phyloP scores from a whole-genome alignment of 2,888 invertebrate genomes.

The Neria commutata region DNA sequence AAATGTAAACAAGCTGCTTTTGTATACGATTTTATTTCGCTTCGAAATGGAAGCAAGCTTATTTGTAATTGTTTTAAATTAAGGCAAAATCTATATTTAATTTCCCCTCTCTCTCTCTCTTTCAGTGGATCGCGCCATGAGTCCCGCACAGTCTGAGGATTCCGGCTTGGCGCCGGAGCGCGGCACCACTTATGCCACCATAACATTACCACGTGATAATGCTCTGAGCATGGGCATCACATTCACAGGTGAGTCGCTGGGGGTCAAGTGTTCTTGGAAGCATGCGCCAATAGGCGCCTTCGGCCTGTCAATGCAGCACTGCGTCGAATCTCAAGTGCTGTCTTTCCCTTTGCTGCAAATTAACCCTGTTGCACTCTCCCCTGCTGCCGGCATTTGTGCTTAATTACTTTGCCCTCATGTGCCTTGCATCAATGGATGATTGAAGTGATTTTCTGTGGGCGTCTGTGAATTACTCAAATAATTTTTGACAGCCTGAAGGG shows the following conservation, averaged over 20 bases:
- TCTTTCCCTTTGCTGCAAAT: too few species aligned
- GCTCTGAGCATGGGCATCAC: slow-evolving; percentile 60
- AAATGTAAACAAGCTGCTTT: neutral
- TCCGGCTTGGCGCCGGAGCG: slow-evolving; percentile 61
- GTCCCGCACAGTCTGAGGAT: slow-evolving; percentile 62
- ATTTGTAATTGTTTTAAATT: neutral
- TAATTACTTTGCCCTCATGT: neutral
- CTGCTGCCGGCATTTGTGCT: too few species aligned
- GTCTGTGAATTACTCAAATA: neutral
- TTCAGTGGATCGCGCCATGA: slow-evolving; percentile 62
- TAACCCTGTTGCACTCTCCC: too few species aligned
- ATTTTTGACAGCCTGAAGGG: slow-evolving; percentile 16
- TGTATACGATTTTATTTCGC: neutral
- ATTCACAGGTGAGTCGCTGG: slow-evolving; percentile 60
- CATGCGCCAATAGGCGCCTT: neutral
- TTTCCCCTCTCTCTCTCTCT: slow-evolving; percentile 13
- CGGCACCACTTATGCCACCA: slow-evolving; percentile 62
- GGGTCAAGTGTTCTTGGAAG: too few species aligned
- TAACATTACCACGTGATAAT: slow-evolving; percentile 60
- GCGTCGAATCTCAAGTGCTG: neutral
- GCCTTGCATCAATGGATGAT: neutral
- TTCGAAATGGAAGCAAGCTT: neutral
- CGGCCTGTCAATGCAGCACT: neutral
- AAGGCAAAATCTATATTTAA: neutral
- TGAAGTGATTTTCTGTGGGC: neutral